Conservation (phyloP, 2,113 vertebrate species). For the Pelobates fuscus region DNA sequence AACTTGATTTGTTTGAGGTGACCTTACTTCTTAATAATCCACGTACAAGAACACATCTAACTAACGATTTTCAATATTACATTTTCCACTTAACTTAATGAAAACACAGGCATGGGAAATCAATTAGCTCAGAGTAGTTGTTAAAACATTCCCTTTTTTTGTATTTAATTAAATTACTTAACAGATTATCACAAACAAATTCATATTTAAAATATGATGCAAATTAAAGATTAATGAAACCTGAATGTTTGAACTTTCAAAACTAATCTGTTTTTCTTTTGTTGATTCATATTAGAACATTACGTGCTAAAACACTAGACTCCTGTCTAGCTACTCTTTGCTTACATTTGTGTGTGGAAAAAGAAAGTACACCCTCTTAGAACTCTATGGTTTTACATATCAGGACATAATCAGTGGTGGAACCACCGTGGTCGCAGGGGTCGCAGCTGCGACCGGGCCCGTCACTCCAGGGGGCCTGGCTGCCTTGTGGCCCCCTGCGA, state of each 20-base stretch:
- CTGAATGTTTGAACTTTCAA: slow-evolving; percentile 10
- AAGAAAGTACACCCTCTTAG: no score
- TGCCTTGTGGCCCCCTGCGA: no score
- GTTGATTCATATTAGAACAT: background rate
- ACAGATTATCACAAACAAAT: slow-evolving; percentile 19
- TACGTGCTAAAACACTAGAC: no score
- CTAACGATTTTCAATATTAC: slow-evolving; percentile 1
- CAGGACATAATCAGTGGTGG: no score
- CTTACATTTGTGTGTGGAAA: no score
- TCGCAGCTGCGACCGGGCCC: no score
- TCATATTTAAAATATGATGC: slow-evolving; percentile 12
- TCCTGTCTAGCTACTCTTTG: no score
- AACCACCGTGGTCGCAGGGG: no score
- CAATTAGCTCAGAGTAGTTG: slow-evolving; percentile 20
- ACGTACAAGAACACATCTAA: background rate
- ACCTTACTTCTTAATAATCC: background rate
- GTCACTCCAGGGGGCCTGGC: no score
- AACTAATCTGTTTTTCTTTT: background rate
- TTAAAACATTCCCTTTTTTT: slow-evolving; percentile 1
- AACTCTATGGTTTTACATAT: no score
- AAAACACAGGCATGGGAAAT: slow-evolving; percentile 6
- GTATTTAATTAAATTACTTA: slow-evolving; percentile 9
- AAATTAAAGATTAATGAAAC: slow-evolving; percentile 23
- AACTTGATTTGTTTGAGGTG: background rate
- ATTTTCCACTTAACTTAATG: slow-evolving; percentile 5